Evolutionary conservation across 2,113 vertebrate species (phyloP).

Genomic region (Oryzias curvinotus): DNA sequence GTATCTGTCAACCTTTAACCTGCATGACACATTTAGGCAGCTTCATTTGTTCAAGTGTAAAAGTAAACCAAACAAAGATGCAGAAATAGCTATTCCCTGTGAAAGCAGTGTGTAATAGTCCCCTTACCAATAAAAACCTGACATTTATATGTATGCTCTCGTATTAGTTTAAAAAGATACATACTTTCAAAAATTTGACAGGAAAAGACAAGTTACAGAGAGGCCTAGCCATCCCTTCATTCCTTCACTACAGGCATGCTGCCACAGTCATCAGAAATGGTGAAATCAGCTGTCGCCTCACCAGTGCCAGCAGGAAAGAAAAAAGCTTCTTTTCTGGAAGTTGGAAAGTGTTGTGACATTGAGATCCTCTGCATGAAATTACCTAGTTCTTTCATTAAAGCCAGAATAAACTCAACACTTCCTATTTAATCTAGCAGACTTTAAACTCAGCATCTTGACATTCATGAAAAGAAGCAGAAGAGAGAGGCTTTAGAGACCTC

Average conservation of each 20-base stretch:
- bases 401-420: conserved; percentile 68
- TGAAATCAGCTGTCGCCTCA: conserved; percentile 31
- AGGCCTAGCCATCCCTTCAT: conserved; percentile 2
- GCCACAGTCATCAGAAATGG: conserved; percentile 34
- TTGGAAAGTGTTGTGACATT: conserved; percentile 52
- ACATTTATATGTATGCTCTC: too few species aligned
- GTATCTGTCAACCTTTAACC: too few species aligned
- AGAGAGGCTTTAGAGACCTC: conserved; percentile 69
- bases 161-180: too few species aligned
- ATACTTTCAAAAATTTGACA: background rate
- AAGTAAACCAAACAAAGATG: too few species aligned
- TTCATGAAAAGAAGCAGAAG: conserved; percentile 74
- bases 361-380: conserved; percentile 66
- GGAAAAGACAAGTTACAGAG: conserved; percentile 16
- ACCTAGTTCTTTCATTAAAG: conserved; percentile 69
- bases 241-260: conserved; percentile 16
- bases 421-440: conserved; percentile 76
- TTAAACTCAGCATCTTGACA: conserved; percentile 79
- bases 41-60: too few species aligned
- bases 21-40: too few species aligned
- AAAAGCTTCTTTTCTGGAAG: conserved; percentile 22
- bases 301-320: conserved; percentile 21
- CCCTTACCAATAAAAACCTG: too few species aligned
- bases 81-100: too few species aligned
- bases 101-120: too few species aligned